Percentiles rank a stretch among this genome's conserved stretches.
Evolutionary conservation across 2,888 invertebrate species (phyloP).

Genomic region (Nycteola revayana): DNA sequence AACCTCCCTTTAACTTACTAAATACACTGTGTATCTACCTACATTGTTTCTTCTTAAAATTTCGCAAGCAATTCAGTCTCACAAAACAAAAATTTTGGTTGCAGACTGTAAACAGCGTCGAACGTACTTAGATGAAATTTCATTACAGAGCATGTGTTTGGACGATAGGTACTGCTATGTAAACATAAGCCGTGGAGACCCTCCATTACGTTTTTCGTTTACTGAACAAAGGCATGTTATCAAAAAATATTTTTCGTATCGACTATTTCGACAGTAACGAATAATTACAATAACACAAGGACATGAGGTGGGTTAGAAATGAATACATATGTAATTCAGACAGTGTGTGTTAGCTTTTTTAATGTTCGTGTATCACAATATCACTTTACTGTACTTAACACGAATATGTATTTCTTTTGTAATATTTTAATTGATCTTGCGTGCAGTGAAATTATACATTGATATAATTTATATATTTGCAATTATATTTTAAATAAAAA

Average conservation of each 20-base stretch:
- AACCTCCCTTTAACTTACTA: slow-evolving; percentile 49
- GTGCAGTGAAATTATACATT: too few species aligned
- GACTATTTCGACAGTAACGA: slow-evolving; percentile 17
- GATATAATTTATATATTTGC: too few species aligned
- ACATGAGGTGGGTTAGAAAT: too few species aligned
- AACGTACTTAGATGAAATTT: slow-evolving; percentile 24
- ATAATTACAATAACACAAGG: too few species aligned
- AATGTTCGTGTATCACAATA: too few species aligned
- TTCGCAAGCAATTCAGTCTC: slow-evolving; percentile 25
- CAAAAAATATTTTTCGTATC: slow-evolving; percentile 30
- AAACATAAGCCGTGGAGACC: slow-evolving; percentile 22
- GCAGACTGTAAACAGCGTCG: neutral
- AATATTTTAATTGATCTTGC: too few species aligned
- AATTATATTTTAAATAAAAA: too few species aligned
- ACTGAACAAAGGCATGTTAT: slow-evolving; percentile 32
- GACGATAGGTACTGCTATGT: slow-evolving; percentile 34
- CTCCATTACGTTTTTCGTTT: slow-evolving; percentile 38
- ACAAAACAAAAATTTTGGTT: slow-evolving; percentile 23
- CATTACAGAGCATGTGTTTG: slow-evolving; percentile 33
- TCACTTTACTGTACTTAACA: too few species aligned
- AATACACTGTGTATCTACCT: slow-evolving; percentile 10
- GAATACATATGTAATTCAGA: too few species aligned
- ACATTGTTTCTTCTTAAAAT: slow-evolving; percentile 35
- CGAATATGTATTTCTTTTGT: too few species aligned
- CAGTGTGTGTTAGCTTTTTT: too few species aligned